Percentiles rank a stretch among this genome's conserved stretches.
Evolutionary conservation across 2,797 vertebrate genomes (phyloP).

Genomic region (Lagorchestes hirsutus): DNA sequence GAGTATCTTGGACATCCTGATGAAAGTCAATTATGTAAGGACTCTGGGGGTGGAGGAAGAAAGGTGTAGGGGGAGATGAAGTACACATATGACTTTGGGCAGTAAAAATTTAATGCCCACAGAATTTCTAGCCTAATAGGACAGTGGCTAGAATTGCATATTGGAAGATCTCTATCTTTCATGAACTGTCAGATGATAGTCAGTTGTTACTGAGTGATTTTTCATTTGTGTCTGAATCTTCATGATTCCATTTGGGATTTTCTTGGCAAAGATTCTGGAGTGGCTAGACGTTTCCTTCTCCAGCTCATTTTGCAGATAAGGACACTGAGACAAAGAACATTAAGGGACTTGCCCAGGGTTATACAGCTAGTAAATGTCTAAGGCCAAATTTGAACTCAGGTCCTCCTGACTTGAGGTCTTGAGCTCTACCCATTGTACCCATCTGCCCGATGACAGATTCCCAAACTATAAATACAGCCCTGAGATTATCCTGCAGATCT

Average conservation of each 20-base stretch:
- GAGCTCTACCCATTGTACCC: not conserved
- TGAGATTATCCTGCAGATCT: not conserved
- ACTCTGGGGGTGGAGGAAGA: not conserved
- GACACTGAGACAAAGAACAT: not conserved
- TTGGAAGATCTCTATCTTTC: not conserved
- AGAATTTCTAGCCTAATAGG: not conserved
- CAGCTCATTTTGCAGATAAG: not conserved
- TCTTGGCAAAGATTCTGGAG: not conserved
- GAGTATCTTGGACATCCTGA: not conserved
- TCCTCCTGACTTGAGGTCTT: not conserved
- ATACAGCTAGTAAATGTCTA: not conserved
- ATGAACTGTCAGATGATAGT: not conserved
- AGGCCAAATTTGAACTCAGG: not conserved
- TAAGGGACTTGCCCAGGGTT: not conserved
- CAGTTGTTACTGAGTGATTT: not conserved
- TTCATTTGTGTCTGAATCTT: not conserved
- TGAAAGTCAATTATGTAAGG: not conserved
- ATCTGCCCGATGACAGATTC: not conserved
- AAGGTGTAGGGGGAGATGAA: not conserved
- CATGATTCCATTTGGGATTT: not conserved
- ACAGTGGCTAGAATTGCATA: not conserved
- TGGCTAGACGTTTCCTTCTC: not conserved
- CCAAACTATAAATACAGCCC: not conserved
- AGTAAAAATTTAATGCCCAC: not conserved
- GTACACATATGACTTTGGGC: not conserved